Conservation (phyloP, 2,888 invertebrate species). For the Uloborus plumipes region DNA sequence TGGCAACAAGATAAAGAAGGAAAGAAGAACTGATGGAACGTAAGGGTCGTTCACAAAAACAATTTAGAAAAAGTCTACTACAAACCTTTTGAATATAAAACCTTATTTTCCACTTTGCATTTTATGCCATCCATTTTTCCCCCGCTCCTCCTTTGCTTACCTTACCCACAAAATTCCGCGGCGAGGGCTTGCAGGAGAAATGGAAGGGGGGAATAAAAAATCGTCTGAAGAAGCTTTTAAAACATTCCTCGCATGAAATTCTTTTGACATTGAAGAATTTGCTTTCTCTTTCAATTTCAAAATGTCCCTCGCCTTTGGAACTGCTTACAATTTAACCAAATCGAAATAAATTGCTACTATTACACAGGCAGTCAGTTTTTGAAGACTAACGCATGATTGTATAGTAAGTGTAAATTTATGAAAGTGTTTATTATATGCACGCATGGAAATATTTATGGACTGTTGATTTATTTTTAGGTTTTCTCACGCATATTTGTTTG, state of each 20-base stretch:
- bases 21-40: background rate
- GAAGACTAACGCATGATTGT: too few relatives aligned
- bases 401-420: too few relatives aligned
- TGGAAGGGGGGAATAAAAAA: constrained; percentile 12
- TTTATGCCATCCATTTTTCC: constrained; percentile 8
- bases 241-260: constrained; percentile 49
- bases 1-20: too few relatives aligned
- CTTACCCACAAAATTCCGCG: constrained; percentile 13
- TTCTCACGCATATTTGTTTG: too few relatives aligned
- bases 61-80: background rate
- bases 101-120: constrained; percentile 39
- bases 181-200: constrained; percentile 4
- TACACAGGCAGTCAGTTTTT: too few relatives aligned
- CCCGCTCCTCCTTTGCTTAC: constrained; percentile 6
- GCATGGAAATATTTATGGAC: too few relatives aligned
- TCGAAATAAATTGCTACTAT: too few relatives aligned
- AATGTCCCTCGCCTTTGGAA: constrained; percentile 24
- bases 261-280: constrained; percentile 54
- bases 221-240: constrained; percentile 41
- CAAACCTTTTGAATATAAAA: constrained; percentile 29
- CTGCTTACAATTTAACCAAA: too few relatives aligned
- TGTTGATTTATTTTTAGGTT: too few relatives aligned
- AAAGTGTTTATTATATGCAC: too few relatives aligned
- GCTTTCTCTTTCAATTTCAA: constrained; percentile 53
- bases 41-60: constrained; percentile 3